Conservation (phyloP, 2,113 vertebrate species). For the Azemiops feae region DNA sequence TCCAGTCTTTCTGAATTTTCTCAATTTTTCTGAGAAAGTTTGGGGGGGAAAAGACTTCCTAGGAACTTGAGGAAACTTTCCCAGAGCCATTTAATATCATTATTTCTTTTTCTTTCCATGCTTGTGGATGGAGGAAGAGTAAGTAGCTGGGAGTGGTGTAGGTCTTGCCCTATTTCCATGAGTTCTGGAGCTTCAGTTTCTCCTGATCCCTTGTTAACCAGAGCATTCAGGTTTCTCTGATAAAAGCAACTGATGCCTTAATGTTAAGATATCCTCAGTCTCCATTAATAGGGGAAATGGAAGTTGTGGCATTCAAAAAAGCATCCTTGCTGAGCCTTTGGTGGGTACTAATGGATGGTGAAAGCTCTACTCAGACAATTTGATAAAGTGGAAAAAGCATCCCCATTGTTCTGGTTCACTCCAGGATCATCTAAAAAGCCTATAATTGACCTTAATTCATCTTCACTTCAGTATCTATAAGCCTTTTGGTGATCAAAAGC, state of each 20-base stretch:
- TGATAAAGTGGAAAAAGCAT: neutral
- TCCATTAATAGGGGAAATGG: neutral
- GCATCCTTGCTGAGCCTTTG: neutral
- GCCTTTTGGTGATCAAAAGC: neutral
- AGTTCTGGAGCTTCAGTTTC: neutral
- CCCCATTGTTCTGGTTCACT: neutral
- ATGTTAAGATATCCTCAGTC: neutral
- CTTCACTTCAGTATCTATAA: neutral
- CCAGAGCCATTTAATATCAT: neutral
- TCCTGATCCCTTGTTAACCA: neutral
- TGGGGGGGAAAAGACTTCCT: neutral
- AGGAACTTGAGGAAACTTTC: neutral
- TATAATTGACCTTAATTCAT: neutral
- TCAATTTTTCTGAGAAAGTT: neutral
- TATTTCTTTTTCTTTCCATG: neutral
- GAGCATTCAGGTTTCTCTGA: neutral
- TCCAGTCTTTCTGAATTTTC: neutral
- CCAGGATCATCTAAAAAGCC: neutral
- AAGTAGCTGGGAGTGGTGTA: neutral
- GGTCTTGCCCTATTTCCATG: neutral
- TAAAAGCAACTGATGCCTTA: neutral
- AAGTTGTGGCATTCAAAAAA: neutral
- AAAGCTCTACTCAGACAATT: neutral
- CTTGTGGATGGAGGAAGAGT: neutral
- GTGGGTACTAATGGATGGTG: neutral